A percentile compares a stretch with the other conserved stretches of the same genome.
Conservation (phyloP, 2,113 vertebrate species). For the Numida meleagris region DNA sequence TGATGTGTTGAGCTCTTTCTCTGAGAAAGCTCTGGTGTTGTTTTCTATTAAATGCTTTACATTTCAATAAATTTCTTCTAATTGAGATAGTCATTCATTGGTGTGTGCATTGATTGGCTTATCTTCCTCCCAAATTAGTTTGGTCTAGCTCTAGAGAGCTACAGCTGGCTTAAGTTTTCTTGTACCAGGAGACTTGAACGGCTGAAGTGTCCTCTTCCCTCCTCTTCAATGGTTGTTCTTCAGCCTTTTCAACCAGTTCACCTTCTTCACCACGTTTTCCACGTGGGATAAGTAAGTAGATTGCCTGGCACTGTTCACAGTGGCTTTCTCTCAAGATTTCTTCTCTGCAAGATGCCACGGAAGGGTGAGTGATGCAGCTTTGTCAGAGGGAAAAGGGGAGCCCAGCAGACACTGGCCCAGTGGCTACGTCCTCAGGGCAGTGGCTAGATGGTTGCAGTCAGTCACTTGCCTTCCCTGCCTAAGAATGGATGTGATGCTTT, state of each 20-base stretch:
- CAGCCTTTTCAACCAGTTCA: background rate
- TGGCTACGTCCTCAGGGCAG: background rate
- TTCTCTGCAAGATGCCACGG: background rate
- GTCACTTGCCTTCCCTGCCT: background rate
- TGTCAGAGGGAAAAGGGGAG: background rate
- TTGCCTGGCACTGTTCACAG: background rate
- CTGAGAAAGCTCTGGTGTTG: background rate
- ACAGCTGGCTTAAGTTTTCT: background rate
- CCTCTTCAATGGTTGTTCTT: background rate
- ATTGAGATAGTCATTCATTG: background rate
- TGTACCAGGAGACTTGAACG: background rate
- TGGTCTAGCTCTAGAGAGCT: background rate
- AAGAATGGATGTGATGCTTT: background rate
- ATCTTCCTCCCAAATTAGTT: background rate
- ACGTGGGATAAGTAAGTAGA: background rate
- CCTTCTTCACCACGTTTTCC: background rate
- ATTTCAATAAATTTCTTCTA: slow-evolving; percentile 55
- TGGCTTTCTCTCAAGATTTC: background rate
- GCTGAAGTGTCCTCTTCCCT: background rate
- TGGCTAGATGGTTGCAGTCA: background rate
- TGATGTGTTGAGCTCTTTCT: background rate
- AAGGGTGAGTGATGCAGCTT: background rate
- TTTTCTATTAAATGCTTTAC: slow-evolving; percentile 30
- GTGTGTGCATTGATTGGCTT: background rate
- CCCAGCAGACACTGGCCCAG: background rate